phyloP scores from a whole-genome alignment of 2,113 vertebrate genomes.

The Acanthochromis polyacanthus region DNA sequence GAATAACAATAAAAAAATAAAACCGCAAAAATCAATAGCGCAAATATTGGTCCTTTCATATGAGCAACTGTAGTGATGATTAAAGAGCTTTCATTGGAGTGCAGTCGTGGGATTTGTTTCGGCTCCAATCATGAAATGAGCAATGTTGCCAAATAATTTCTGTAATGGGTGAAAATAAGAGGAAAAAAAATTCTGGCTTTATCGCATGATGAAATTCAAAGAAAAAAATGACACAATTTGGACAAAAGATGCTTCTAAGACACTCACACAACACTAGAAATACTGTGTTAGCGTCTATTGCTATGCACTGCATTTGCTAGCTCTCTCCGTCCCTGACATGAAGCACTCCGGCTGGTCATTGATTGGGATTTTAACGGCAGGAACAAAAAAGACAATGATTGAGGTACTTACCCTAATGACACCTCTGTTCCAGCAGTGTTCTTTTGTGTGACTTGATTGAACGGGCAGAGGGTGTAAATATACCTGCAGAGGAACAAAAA shows the following conservation, averaged over 20 bases:
- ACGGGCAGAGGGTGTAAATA: slow-evolving; percentile 79
- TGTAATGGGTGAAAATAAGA: slow-evolving; percentile 26
- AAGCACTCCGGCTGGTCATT: neutral
- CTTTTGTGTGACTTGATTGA: slow-evolving; percentile 81
- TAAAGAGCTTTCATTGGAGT: slow-evolving; percentile 41
- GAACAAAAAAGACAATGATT: slow-evolving; percentile 40
- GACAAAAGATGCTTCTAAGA: neutral
- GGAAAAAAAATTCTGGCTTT: neutral
- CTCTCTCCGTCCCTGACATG: slow-evolving; percentile 12
- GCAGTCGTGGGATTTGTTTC: slow-evolving; percentile 39
- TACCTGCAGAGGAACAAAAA: slow-evolving; percentile 69
- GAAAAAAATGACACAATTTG: too few relatives aligned
- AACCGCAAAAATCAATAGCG: slow-evolving; percentile 37
- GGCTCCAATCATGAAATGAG: slow-evolving; percentile 40
- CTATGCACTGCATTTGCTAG: neutral
- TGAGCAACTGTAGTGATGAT: slow-evolving; percentile 58
- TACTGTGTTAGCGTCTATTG: neutral
- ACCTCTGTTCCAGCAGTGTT: slow-evolving; percentile 75
- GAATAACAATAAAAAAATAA: slow-evolving; percentile 60
- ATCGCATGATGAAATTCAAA: neutral
- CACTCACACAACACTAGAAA: neutral
- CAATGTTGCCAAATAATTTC: slow-evolving; percentile 32
- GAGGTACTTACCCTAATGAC: slow-evolving; percentile 81
- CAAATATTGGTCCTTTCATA: slow-evolving; percentile 59
- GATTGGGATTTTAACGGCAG: slow-evolving; percentile 25